Base-by-base conservation (phyloP, 1,140 invertebrate species). In the Drosophila ironensis region DNA sequence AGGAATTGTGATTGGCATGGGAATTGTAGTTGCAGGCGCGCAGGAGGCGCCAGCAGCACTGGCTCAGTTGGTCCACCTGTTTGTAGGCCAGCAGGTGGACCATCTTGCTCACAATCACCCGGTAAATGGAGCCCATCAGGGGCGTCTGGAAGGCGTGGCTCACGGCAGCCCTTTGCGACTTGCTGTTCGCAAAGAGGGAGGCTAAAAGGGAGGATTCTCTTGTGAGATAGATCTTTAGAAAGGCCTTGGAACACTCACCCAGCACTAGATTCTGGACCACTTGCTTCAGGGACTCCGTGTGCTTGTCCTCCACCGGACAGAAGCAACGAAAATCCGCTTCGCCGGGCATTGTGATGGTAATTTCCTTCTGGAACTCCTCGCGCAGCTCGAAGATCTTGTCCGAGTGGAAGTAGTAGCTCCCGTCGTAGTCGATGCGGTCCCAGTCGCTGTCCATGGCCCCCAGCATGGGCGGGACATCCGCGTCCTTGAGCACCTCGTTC, bases 361-460 rank as follows among this genome's bases (percentile, higher is more conserved):
- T 46, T 8, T 88, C 72, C 44, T 86, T 89, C 38, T 88, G 88
- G 30, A 88, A 89, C 46, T 89, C 88, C 4, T 89, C 88, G 3
- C 88, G 63, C 17, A 89, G 47, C 35, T 89, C 88, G 4, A 89
- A 72, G 7, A 89, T 86, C 40, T 87, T 89, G 12, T 89, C 88
- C 2, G 76, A 86, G 27, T 88, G 76, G 47, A 86, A 90, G 44
- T 75, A 90, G 27, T 72, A 90, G 20, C 74, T 90, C 38, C 82
- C 89, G 37, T 90, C 88, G 33, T 89, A 88, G 16, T 90, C 86
- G 41, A 90, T 82, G 25, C 80, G 84, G 37, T 90, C 89, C 86
- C 86, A 90, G 37, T 88, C 77, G n/a, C 51, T 88, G 48, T 90
- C 86, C 73, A 88, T 80, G 6, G 89, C 80, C 3, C 89, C 89